Conservation (phyloP, 2,797 vertebrate species). For the Benthosema pterotum region DNA sequence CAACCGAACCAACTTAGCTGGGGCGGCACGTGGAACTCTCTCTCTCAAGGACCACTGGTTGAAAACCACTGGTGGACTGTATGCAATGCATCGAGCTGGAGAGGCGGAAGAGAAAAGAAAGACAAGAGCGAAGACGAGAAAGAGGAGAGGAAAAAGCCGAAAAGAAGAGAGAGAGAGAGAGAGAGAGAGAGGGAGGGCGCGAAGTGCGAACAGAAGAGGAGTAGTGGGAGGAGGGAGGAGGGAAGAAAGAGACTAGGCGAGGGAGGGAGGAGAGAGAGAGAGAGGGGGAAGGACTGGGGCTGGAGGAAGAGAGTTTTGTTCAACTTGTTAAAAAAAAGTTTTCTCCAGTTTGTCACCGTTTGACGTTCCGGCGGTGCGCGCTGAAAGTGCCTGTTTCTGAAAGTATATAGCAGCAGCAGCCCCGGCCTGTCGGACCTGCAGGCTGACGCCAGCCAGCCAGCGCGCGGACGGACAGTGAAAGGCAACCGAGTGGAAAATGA, state of each 20-base stretch:
- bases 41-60: no score
- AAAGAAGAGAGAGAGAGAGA: not conserved
- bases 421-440: constrained; percentile 28
- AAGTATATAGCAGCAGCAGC: no score
- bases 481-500: constrained; percentile 41
- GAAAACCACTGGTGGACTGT: no score
- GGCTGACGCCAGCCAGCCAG: constrained; percentile 39
- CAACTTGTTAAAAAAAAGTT: not conserved
- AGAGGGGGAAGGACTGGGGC: no score
- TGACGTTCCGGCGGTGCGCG: not conserved
- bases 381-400: no score
- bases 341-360: not conserved
- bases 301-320: no score
- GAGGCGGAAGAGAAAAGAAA: constrained; percentile 16
- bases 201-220: not conserved
- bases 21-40: no score
- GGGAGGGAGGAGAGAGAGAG: no score
- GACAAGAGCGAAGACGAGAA: not conserved
- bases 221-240: not conserved
- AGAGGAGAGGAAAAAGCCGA: not conserved
- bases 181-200: not conserved
- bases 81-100: no score
- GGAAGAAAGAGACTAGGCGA: not conserved
- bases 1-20: no score
- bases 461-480: not conserved